Percentiles rank a stretch among this genome's conserved stretches.
phyloP scores from a whole-genome alignment of 2,797 vertebrate genomes.

The Enoplosus armatus region DNA sequence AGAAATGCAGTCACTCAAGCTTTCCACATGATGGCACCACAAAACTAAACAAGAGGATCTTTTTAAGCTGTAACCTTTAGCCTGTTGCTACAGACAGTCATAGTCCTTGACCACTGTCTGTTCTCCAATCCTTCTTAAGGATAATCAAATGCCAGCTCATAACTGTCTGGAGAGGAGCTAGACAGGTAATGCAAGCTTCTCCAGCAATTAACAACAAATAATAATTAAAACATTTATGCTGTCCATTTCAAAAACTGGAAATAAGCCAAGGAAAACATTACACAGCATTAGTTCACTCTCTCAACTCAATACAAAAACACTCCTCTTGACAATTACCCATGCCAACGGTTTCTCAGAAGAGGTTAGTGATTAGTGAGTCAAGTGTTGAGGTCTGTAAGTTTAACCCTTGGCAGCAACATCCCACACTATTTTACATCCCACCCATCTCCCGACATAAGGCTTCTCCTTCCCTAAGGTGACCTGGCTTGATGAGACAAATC shows the following conservation, averaged over 20 bases:
- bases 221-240: neutral
- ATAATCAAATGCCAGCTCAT: constrained; percentile 65
- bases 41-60: constrained; percentile 11
- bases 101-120: constrained; percentile 49
- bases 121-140: constrained; percentile 61
- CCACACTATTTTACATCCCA: neutral
- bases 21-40: constrained; percentile 73
- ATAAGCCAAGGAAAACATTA: neutral
- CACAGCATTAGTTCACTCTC: neutral
- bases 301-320: constrained; percentile 23
- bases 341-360: constrained; percentile 20
- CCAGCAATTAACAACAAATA: neutral
- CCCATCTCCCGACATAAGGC: constrained; percentile 5
- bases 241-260: neutral
- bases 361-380: constrained; percentile 49
- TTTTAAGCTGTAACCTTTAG: constrained; percentile 50
- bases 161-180: constrained; percentile 55
- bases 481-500: constrained; percentile 62
- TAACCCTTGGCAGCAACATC: constrained; percentile 21
- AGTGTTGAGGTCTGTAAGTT: constrained; percentile 11
- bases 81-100: constrained; percentile 38
- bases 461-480: constrained; percentile 53
- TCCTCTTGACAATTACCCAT: constrained; percentile 10
- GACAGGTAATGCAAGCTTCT: constrained; percentile 28
- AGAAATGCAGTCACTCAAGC: constrained; percentile 33